Evolutionary conservation across 1,140 invertebrate species (phyloP).

Genomic region (Propsilocerus akamusi): DNA sequence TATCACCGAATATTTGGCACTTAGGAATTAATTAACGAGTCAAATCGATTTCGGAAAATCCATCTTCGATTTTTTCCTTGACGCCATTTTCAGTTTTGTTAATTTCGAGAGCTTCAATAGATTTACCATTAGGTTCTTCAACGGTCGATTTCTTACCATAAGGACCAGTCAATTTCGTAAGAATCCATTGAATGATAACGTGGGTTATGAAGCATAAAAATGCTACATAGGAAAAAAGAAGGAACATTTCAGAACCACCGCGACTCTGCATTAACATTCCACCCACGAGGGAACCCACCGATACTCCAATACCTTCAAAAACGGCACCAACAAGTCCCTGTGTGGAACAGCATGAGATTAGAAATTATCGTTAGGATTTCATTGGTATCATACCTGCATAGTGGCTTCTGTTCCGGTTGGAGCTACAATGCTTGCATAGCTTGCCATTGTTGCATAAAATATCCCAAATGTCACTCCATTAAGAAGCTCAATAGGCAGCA

Average conservation of each 20-base stretch:
- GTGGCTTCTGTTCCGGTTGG: slow-evolving; percentile 75
- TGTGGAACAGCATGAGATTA: slow-evolving; percentile 8
- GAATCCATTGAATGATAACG: slow-evolving; percentile 28
- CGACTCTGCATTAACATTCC: slow-evolving; percentile 40
- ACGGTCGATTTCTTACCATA: background rate
- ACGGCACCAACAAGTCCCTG: slow-evolving; percentile 66
- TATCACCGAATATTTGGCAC: background rate
- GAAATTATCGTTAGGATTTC: background rate
- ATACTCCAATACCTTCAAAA: slow-evolving; percentile 70
- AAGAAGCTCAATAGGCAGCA: slow-evolving; percentile 65
- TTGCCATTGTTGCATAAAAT: slow-evolving; percentile 76
- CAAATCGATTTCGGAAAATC: background rate
- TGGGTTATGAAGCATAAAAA: slow-evolving; percentile 42
- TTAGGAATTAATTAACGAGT: background rate
- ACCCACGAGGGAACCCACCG: slow-evolving; percentile 53
- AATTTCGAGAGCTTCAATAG: too few species aligned
- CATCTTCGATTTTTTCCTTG: background rate
- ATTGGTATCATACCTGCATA: slow-evolving; percentile 37
- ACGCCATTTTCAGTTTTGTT: too few species aligned
- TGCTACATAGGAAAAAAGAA: slow-evolving; percentile 44
- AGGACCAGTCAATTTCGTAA: background rate
- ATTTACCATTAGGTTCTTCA: too few species aligned
- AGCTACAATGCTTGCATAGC: slow-evolving; percentile 68
- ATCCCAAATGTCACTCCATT: slow-evolving; percentile 79
- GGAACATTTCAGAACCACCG: slow-evolving; percentile 43